phyloP scores from a whole-genome alignment of 2,113 vertebrate species.

The Saccopteryx leptura region DNA sequence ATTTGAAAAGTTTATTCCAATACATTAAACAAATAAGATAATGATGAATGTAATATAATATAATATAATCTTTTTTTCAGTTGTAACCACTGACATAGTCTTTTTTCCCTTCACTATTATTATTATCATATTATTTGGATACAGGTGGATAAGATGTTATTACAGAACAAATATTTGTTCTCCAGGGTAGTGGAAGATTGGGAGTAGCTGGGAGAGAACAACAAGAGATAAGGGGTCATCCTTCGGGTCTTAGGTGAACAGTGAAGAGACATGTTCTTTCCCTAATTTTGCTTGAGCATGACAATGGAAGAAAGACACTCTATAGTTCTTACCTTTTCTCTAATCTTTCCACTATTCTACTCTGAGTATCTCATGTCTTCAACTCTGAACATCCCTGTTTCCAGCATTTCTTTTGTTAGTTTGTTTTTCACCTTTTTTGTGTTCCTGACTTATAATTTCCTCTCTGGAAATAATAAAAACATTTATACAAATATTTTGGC shows the following conservation, averaged over 20 bases:
- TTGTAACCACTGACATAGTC: not conserved
- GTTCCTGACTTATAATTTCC: not conserved
- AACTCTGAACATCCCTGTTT: not conserved
- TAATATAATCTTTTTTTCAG: not conserved
- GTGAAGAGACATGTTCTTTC: not conserved
- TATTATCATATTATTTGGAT: not conserved
- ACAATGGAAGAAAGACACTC: not conserved
- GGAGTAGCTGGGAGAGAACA: not conserved
- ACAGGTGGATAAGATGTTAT: not conserved
- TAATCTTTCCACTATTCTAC: not conserved
- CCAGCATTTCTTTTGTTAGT: not conserved
- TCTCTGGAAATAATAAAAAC: not conserved
- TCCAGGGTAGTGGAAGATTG: not conserved
- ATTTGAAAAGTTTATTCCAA: conserved; percentile 42
- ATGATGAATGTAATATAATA: not conserved
- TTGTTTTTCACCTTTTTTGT: not conserved
- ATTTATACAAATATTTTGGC: not conserved
- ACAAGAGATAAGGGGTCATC: too few species aligned
- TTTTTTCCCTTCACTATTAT: not conserved
- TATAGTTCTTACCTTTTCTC: not conserved
- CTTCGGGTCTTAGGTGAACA: not conserved
- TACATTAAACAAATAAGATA: not conserved
- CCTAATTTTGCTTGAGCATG: not conserved
- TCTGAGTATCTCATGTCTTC: not conserved
- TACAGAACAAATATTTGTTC: not conserved